Conservation (phyloP, 1,140 invertebrate genomes). For the Euwallacea fornicatus region DNA sequence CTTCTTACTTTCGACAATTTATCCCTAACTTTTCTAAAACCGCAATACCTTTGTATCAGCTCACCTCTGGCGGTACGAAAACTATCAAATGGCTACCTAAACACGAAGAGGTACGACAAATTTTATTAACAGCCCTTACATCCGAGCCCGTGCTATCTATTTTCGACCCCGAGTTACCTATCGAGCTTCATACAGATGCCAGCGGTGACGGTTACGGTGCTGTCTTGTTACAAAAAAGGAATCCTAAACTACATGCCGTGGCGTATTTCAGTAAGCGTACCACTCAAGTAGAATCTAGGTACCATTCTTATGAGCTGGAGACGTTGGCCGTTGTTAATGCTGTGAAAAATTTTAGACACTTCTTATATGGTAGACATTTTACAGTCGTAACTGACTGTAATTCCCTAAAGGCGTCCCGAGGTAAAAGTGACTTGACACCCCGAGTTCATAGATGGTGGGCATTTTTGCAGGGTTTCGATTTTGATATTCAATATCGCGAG, state of each 20-base stretch:
- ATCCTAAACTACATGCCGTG: background rate
- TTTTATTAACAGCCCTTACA: constrained; percentile 25
- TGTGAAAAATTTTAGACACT: constrained; percentile 33
- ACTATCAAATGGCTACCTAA: background rate
- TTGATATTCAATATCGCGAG: too few relatives aligned
- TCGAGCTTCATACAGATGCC: constrained; percentile 39
- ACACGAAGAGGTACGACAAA: constrained; percentile 12
- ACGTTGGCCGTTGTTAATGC: constrained; percentile 48
- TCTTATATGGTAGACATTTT: constrained; percentile 30
- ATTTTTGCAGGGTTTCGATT: constrained; percentile 47
- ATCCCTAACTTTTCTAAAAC: constrained; percentile 11
- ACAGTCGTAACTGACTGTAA: constrained; percentile 49
- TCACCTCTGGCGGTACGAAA: background rate
- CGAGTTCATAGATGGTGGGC: constrained; percentile 50
- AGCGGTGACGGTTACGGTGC: constrained; percentile 25
- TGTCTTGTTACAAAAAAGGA: constrained; percentile 24
- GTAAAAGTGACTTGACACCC: constrained; percentile 49
- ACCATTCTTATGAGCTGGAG: too few relatives aligned
- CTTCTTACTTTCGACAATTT: constrained; percentile 46
- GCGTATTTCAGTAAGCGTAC: constrained; percentile 11
- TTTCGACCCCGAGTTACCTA: constrained; percentile 32
- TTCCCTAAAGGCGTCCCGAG: too few relatives aligned
- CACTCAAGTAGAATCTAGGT: background rate
- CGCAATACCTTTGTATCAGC: background rate
- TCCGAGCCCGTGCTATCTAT: too few relatives aligned